These are phyloP conservation scores for Apoda limacodes DNA, from an alignment of 2,888 invertebrate genomes.

Conservation along the genomic window DNA sequence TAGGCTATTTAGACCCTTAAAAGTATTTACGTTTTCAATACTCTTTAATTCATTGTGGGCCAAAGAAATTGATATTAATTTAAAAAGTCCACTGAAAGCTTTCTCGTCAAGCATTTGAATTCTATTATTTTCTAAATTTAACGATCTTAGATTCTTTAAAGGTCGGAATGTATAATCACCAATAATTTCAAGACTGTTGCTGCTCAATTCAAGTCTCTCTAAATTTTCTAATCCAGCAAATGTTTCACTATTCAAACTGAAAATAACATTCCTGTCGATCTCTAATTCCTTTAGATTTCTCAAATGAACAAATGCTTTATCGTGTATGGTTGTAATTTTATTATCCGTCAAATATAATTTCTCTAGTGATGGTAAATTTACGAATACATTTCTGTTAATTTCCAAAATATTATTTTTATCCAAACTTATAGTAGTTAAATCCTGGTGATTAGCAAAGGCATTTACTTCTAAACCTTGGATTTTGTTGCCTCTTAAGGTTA, in stretches of 20 bases:
- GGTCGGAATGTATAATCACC: conserved; percentile 79
- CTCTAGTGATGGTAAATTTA: conserved; percentile 75
- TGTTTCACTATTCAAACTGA: conserved; percentile 79
- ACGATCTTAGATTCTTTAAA: conserved; percentile 32
- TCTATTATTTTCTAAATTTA: conserved; percentile 52
- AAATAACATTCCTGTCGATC: conserved; percentile 78
- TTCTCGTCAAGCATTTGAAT: conserved; percentile 58
- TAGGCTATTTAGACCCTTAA: conserved; percentile 36
- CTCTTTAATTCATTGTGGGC: conserved; percentile 40
- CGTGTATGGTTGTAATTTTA: conserved; percentile 85
- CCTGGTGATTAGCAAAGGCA: conserved; percentile 77
- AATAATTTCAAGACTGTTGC: conserved; percentile 79
- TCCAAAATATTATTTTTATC: conserved; percentile 80
- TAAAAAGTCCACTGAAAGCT: conserved; percentile 46
- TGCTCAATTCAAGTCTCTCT: conserved; percentile 76
- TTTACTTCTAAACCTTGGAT: conserved; percentile 73
- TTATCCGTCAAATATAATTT: conserved; percentile 86
- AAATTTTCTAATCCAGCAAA: conserved; percentile 79
- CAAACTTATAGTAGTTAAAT: conserved; percentile 73
- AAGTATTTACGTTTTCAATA: conserved; percentile 40
- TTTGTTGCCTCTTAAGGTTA: conserved; percentile 75
- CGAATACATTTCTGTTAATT: conserved; percentile 79
- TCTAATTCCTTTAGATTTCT: conserved; percentile 80
- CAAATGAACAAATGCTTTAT: conserved; percentile 82
- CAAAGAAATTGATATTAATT: conserved; percentile 38